Evolutionary conservation across 2,797 vertebrate species (phyloP).

Genomic region (Alexandromys oeconomus): DNA sequence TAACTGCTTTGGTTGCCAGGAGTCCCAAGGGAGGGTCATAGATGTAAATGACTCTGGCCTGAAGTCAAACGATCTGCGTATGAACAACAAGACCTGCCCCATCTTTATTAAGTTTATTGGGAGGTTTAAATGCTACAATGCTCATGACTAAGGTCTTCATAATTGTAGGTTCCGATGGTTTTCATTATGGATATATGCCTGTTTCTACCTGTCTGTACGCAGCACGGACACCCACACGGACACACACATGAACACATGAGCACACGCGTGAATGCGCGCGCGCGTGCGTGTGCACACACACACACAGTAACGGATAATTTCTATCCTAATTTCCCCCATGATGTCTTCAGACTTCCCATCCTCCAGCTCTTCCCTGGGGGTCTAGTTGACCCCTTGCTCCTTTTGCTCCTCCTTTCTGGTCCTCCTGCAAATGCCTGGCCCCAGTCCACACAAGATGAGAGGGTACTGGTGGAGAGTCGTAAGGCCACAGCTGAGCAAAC

Average conservation of each 20-base stretch:
- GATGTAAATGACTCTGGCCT: neutral
- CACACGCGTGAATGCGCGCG: neutral
- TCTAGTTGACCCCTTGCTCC: neutral
- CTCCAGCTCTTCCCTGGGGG: neutral
- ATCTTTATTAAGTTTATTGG: neutral
- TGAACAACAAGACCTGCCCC: neutral
- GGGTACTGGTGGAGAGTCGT: neutral
- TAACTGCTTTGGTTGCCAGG: neutral
- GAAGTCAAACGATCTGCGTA: neutral
- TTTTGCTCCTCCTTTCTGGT: neutral
- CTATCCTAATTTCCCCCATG: neutral
- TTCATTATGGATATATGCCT: neutral
- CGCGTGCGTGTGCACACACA: no score
- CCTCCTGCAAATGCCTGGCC: constrained; percentile 57
- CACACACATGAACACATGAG: neutral
- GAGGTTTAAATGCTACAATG: neutral
- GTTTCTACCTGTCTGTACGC: neutral
- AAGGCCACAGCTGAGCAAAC: constrained; percentile 77
- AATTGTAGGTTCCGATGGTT: constrained; percentile 27
- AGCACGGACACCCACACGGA: neutral
- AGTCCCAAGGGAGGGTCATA: neutral
- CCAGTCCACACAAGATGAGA: constrained; percentile 58
- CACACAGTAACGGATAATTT: neutral
- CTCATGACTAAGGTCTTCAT: constrained; percentile 32
- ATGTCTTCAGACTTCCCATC: neutral